phyloP scores from a whole-genome alignment of 2,797 vertebrate species.

The Tachyglossus aculeatus region DNA sequence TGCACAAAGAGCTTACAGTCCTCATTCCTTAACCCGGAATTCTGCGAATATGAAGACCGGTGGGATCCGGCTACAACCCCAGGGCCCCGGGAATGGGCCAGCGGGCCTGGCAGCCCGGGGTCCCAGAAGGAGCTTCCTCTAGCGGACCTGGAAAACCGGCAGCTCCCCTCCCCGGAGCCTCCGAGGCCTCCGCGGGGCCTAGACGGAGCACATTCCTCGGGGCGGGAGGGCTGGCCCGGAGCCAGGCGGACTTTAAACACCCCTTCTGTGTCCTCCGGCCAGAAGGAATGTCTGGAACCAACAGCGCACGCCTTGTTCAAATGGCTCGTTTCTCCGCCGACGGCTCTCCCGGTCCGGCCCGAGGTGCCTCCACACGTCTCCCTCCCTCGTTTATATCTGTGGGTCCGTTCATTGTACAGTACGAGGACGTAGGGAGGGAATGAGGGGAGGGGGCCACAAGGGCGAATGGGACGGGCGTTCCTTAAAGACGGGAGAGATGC shows the following conservation, averaged over 20 bases:
- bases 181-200: not conserved
- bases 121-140: too few relatives aligned
- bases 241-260: constrained; percentile 53
- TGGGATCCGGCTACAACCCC: too few relatives aligned
- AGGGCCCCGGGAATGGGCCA: too few relatives aligned
- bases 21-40: too few relatives aligned
- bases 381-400: not conserved
- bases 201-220: constrained; percentile 58
- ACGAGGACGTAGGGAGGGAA: not conserved
- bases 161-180: not conserved
- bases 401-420: not conserved
- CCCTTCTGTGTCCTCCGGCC: constrained; percentile 55
- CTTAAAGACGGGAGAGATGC: not conserved
- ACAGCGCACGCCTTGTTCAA: constrained; percentile 43
- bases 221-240: constrained; percentile 24
- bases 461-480: not conserved
- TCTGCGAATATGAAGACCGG: too few relatives aligned
- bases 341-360: not conserved
- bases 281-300: constrained; percentile 63
- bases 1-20: too few relatives aligned
- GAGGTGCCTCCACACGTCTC: not conserved
- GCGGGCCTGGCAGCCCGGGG: too few relatives aligned
- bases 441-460: not conserved
- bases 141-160: not conserved
- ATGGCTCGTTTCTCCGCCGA: constrained; percentile 49